Evolutionary conservation across 2,113 vertebrate species (phyloP).

Genomic region (Oplegnathus fasciatus): DNA sequence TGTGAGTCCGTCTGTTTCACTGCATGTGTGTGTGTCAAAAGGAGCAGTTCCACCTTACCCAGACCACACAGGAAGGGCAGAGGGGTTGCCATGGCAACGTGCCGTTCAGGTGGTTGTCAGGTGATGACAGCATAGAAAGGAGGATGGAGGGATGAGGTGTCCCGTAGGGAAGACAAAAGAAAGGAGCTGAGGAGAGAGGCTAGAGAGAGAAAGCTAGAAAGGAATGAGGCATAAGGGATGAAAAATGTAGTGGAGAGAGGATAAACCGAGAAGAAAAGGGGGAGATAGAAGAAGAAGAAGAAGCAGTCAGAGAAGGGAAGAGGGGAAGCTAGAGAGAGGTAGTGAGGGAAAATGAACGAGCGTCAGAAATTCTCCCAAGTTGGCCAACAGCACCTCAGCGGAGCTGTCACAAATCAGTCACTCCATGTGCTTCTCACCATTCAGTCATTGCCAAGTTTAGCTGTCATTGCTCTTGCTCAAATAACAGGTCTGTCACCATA

Average conservation of each 20-base stretch:
- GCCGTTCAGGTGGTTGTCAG: conserved; percentile 67
- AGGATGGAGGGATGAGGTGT: conserved; percentile 33
- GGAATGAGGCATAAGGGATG: too few relatives aligned
- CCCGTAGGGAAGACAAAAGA: not conserved
- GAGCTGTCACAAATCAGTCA: conserved; percentile 48
- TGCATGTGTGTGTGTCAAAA: conserved; percentile 14
- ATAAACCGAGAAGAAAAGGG: not conserved
- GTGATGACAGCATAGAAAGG: conserved; percentile 53
- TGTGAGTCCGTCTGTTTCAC: not conserved
- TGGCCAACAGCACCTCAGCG: conserved; percentile 15
- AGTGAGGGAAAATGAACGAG: not conserved
- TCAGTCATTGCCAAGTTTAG: conserved; percentile 39
- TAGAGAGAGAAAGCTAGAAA: not conserved
- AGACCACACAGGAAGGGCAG: conserved; percentile 64
- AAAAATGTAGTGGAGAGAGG: not conserved
- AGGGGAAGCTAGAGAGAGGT: not conserved
- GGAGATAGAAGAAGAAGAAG: not conserved
- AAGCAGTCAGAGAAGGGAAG: not conserved
- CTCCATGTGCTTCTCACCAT: conserved; percentile 19
- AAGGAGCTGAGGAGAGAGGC: not conserved
- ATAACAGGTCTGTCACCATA: conserved; percentile 31
- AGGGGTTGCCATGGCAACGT: conserved; percentile 71
- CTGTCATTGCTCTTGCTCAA: conserved; percentile 26
- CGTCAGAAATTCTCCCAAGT: conserved; percentile 9
- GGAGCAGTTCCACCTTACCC: conserved; percentile 43